Percentiles rank a stretch among this genome's conserved stretches.
phyloP scores from a whole-genome alignment of 2,797 vertebrate genomes.

The Poecilia gillii region DNA sequence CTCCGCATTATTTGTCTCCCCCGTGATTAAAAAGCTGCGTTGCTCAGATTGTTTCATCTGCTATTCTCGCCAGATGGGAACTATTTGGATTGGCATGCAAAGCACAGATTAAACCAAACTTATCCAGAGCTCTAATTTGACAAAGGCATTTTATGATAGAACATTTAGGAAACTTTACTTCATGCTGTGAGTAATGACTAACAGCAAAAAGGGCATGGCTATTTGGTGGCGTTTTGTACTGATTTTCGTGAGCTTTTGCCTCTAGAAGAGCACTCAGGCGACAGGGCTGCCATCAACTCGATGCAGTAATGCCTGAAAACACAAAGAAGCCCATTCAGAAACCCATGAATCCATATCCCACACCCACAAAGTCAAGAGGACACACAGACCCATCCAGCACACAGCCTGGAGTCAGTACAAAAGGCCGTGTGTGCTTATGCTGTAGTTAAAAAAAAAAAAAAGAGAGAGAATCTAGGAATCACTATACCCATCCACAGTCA shows the following conservation, averaged over 20 bases:
- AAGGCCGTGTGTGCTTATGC: constrained; percentile 33
- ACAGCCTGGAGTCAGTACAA: constrained; percentile 67
- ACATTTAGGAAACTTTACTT: background rate
- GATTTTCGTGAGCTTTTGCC: constrained; percentile 26
- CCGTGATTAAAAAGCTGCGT: constrained; percentile 49
- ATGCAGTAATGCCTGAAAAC: constrained; percentile 39
- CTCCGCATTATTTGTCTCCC: constrained; percentile 47
- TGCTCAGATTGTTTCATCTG: constrained; percentile 57
- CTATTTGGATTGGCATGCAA: constrained; percentile 63
- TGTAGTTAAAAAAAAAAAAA: constrained; percentile 29
- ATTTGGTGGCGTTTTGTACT: background rate
- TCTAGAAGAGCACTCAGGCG: constrained; percentile 37
- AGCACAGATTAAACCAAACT: constrained; percentile 40
- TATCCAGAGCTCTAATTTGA: constrained; percentile 4
- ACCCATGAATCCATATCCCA: constrained; percentile 41
- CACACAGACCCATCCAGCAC: constrained; percentile 50
- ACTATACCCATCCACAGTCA: constrained; percentile 24
- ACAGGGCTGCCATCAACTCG: constrained; percentile 39
- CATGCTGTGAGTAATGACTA: background rate
- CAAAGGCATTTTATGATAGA: constrained; percentile 12
- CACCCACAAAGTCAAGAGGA: constrained; percentile 61
- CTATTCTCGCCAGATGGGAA: constrained; percentile 66
- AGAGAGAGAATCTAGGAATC: constrained; percentile 6
- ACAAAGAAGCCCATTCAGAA: constrained; percentile 74
- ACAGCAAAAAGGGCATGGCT: background rate